Conservation (phyloP, 2,113 vertebrate genomes). For the Pao palembangensis region DNA sequence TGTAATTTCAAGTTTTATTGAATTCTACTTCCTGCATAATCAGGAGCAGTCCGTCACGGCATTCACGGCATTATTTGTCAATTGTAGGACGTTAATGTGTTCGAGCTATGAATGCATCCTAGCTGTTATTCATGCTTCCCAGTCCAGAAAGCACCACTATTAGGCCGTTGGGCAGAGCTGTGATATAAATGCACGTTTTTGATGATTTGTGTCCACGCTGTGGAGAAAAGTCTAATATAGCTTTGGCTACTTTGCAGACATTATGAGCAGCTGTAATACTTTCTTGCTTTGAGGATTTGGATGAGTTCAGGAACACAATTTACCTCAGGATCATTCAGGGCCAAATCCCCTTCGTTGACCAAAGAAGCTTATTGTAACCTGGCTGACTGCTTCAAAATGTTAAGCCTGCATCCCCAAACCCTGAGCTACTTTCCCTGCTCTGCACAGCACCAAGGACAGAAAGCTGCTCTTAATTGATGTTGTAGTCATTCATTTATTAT, state of each 20-base stretch:
- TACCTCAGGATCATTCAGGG: slow-evolving; percentile 57
- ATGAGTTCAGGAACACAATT: slow-evolving; percentile 57
- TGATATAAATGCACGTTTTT: background rate
- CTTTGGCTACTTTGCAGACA: slow-evolving; percentile 33
- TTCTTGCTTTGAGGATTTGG: slow-evolving; percentile 50
- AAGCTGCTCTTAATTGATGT: slow-evolving; percentile 55
- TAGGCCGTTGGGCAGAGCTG: too few species aligned
- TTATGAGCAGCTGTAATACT: slow-evolving; percentile 36
- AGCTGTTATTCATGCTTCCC: too few species aligned
- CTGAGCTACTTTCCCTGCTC: slow-evolving; percentile 40
- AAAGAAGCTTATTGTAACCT: slow-evolving; percentile 70
- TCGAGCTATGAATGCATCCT: too few species aligned
- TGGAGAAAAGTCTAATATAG: background rate
- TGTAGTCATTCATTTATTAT: slow-evolving; percentile 41
- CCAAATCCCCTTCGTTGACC: slow-evolving; percentile 51
- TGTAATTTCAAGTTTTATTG: too few species aligned
- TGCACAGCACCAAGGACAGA: slow-evolving; percentile 25
- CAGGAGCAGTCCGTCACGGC: too few species aligned
- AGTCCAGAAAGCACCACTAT: too few species aligned
- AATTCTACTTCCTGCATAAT: background rate
- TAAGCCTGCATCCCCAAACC: slow-evolving; percentile 57
- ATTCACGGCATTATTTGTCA: too few species aligned
- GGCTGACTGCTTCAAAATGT: slow-evolving; percentile 53
- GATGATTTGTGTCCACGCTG: slow-evolving; percentile 23
- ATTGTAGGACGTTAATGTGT: too few species aligned